These are phyloP conservation scores for Caracal caracal DNA, from an alignment of 2,113 vertebrate genomes.

Conservation along the genomic window DNA sequence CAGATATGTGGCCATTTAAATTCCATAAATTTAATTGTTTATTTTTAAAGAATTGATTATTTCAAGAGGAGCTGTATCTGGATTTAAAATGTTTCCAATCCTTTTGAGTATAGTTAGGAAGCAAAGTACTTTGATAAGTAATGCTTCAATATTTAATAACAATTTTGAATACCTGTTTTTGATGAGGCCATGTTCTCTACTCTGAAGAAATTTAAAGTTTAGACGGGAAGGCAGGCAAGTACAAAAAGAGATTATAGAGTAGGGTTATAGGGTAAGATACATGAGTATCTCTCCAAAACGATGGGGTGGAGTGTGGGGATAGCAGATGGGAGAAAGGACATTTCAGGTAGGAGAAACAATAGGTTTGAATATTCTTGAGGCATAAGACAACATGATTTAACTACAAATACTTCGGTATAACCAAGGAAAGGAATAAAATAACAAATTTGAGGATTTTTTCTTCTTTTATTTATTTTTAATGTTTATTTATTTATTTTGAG, in stretches of 20 bases:
- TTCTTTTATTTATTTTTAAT: not conserved
- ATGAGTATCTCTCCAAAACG: not conserved
- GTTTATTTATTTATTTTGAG: too few species aligned
- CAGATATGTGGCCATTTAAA: not conserved
- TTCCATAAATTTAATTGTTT: slow-evolving; percentile 29
- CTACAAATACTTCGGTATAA: not conserved
- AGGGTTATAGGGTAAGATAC: not conserved
- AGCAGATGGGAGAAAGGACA: not conserved
- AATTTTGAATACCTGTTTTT: slow-evolving; percentile 21
- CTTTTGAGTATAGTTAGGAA: slow-evolving; percentile 31
- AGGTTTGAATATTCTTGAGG: not conserved
- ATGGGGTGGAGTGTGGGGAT: not conserved
- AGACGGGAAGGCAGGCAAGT: not conserved
- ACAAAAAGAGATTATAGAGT: slow-evolving; percentile 21
- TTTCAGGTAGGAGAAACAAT: not conserved
- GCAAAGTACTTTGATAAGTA: not conserved
- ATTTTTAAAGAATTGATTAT: slow-evolving; percentile 44
- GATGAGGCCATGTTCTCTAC: not conserved
- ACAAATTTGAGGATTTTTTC: not conserved
- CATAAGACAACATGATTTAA: not conserved
- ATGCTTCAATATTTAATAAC: not conserved
- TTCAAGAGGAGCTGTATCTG: not conserved
- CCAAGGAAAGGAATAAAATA: not conserved
- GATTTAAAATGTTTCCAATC: slow-evolving; percentile 29
- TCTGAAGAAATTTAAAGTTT: slow-evolving; percentile 20